phyloP scores from a whole-genome alignment of 2,888 invertebrate genomes.

The Meteorus cinctellus region DNA sequence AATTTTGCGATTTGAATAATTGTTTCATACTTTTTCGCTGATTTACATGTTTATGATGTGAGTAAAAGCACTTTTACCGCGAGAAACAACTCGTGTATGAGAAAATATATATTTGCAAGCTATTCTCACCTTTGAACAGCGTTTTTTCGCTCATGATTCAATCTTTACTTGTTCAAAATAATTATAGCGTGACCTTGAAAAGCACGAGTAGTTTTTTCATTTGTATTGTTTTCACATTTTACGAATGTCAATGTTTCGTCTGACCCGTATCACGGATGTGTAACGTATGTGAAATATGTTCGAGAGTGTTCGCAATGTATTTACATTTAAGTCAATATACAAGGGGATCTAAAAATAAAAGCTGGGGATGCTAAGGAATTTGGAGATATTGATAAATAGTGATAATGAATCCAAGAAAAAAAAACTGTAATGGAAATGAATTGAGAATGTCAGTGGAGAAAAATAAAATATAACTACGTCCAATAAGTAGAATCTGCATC shows the following conservation, averaged over 20 bases:
- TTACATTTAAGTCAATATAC: not conserved
- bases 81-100: conserved; percentile 54
- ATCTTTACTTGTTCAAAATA: conserved; percentile 34
- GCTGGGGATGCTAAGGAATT: not conserved
- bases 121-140: conserved; percentile 66
- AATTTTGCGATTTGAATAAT: not conserved
- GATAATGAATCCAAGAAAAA: not conserved
- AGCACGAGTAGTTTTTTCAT: not conserved
- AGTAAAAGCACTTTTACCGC: conserved; percentile 65
- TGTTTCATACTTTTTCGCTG: not conserved
- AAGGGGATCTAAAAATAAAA: not conserved
- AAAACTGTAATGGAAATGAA: not conserved
- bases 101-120: conserved; percentile 58
- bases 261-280: not conserved
- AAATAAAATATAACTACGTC: not conserved
- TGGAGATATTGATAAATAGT: not conserved
- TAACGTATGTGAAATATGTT: not conserved
- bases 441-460: not conserved
- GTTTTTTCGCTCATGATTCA: conserved; percentile 53
- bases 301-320: not conserved
- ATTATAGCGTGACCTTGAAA: not conserved
- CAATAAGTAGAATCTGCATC: too few species aligned
- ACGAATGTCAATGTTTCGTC: not conserved
- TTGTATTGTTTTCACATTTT: not conserved
- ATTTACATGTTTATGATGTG: conserved; percentile 43